phyloP scores from a whole-genome alignment of 2,888 invertebrate species.

The Leucozona laternaria region DNA sequence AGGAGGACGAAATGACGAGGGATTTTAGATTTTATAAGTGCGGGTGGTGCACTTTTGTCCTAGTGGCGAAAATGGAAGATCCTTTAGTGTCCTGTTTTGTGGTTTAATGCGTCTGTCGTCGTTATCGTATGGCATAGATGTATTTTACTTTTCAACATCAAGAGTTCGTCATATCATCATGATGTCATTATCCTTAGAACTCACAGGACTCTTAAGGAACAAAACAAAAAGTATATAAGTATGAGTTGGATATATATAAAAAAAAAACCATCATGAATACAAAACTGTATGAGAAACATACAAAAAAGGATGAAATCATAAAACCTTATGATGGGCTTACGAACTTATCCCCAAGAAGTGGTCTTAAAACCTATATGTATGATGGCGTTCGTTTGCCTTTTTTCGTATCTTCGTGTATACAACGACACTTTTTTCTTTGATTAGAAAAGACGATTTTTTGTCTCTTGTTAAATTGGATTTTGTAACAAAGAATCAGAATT shows the following conservation, averaged over 20 bases:
- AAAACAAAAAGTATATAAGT: constrained; percentile 38
- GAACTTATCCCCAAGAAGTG: constrained; percentile 67
- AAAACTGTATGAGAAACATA: neutral
- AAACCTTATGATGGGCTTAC: constrained; percentile 73
- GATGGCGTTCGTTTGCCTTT: constrained; percentile 60
- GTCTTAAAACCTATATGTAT: constrained; percentile 49
- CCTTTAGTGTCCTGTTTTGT: constrained; percentile 60
- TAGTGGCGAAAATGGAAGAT: constrained; percentile 72
- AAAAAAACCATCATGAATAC: constrained; percentile 12
- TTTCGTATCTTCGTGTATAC: neutral
- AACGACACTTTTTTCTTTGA: neutral
- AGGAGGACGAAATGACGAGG: constrained; percentile 46
- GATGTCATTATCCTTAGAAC: constrained; percentile 75
- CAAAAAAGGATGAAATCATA: constrained; percentile 63
- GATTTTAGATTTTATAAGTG: constrained; percentile 56
- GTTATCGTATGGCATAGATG: neutral
- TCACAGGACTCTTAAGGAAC: constrained; percentile 41
- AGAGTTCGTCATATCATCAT: constrained; percentile 75
- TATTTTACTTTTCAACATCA: constrained; percentile 74
- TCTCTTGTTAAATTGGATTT: neutral
- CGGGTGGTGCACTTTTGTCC: constrained; percentile 76
- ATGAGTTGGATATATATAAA: constrained; percentile 8
- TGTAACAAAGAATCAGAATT: neutral
- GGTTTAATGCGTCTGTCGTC: constrained; percentile 57
- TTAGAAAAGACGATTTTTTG: neutral